Percentiles rank a stretch among this genome's conserved stretches.
These are phyloP conservation scores for Sminthurinus signatus DNA, from an alignment of 1,140 invertebrate genomes.

Conservation along the genomic window DNA sequence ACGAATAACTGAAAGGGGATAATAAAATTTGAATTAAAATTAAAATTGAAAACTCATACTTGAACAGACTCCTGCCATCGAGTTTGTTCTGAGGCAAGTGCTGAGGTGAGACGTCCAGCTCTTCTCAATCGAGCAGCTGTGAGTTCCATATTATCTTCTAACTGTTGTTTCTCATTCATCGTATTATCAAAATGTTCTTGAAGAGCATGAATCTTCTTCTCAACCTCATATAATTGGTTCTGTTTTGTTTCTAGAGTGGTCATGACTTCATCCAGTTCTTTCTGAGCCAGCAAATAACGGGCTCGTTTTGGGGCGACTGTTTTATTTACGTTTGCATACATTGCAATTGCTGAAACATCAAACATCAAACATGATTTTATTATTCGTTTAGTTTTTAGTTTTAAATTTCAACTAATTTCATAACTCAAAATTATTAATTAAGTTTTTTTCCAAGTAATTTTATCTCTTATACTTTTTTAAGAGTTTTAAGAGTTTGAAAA, in stretches of 20 bases:
- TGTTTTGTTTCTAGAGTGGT: conserved; percentile 69
- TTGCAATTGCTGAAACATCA: conserved; percentile 84
- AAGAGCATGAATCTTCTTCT: conserved; percentile 60
- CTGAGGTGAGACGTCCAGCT: conserved; percentile 72
- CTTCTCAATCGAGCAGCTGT: conserved; percentile 68
- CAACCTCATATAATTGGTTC: conserved; percentile 62
- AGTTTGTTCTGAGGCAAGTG: conserved; percentile 73
- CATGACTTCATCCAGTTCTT: conserved; percentile 67
- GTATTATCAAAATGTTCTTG: conserved; percentile 60
- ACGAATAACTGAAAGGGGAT: no score
- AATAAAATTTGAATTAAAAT: no score
- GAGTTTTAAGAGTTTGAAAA: no score
- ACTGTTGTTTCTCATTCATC: conserved; percentile 53
- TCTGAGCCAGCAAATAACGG: conserved; percentile 57
- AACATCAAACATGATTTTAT: no score
- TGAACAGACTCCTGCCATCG: conserved; percentile 70
- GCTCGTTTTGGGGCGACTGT: conserved; percentile 78
- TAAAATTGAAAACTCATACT: no score
- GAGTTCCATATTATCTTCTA: conserved; percentile 61
- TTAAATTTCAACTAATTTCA: no score
- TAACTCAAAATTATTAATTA: no score
- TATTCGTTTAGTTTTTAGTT: no score
- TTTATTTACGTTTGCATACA: conserved; percentile 72
- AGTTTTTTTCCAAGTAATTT: no score
- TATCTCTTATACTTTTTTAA: no score